Conservation (phyloP, 2,888 invertebrate species). For the Dicroscelio sp. region DNA sequence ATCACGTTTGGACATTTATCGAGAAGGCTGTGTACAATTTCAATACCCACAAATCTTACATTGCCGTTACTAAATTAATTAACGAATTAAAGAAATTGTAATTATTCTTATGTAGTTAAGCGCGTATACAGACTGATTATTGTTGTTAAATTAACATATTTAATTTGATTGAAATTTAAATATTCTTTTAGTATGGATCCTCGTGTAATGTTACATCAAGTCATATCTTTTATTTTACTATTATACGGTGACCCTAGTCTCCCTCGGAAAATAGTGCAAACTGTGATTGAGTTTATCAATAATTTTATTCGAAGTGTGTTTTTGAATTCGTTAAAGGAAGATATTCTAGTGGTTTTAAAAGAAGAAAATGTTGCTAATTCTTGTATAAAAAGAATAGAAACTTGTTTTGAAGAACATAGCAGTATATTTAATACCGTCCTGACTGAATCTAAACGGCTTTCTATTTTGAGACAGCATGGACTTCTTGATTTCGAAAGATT, state of each 20-base stretch:
- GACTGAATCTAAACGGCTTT: constrained; percentile 10
- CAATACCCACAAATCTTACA: neutral
- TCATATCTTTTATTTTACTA: neutral
- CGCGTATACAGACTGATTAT: neutral
- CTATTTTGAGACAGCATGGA: neutral
- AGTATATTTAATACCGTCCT: neutral
- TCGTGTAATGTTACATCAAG: neutral
- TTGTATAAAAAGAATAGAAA: neutral
- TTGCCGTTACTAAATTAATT: neutral
- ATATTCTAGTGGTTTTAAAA: neutral
- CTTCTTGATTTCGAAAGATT: constrained; percentile 5
- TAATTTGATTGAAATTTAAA: no score
- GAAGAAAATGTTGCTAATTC: neutral
- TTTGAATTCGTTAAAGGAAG: neutral
- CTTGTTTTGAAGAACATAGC: neutral
- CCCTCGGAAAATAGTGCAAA: constrained; percentile 8
- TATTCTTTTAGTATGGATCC: neutral
- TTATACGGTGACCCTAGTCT: neutral
- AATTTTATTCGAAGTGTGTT: neutral
- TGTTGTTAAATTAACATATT: no score
- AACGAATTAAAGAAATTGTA: neutral
- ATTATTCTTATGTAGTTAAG: neutral
- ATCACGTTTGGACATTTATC: constrained; percentile 10
- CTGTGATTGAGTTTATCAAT: neutral
- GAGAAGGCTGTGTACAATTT: neutral